Evolutionary conservation across 2,113 vertebrate species (phyloP), one percentile per base, ranked within the genome.

Genomic region (Mormyrus lacerda): DNA sequence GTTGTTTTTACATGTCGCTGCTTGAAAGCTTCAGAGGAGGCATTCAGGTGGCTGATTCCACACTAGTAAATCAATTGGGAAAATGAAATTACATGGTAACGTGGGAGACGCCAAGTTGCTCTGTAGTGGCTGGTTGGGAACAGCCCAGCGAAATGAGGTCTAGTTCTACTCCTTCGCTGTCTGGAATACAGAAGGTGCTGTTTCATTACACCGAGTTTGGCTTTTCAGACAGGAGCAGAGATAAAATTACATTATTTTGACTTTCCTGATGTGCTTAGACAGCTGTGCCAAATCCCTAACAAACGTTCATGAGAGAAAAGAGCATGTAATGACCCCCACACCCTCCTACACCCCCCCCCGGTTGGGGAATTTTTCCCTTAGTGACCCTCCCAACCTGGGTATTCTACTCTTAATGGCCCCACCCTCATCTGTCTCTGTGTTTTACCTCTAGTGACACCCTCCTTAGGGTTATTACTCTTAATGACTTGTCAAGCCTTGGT

Each of bases 221-320:
- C 8, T 24, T 47, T 47, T 84, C 24, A 47, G 39, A 47, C 82
- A 84, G 82, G 5, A 79, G 73, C 73, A 79, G 73, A n/a, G 42
- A 45, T 84, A 84, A 84, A 84, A 84, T 84, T 82, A 82, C 76
- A 82, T 82, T 84, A 84, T 84, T 84, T 45, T 84, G 39, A 84
- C 82, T 84, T 84, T 84, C 39, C 19, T 84, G 82, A 84, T 47
- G 82, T 84, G 82, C 82, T 84, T 84, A 84, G 7, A 84, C 82
- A 84, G 44, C 82, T 84, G 82, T 84, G 44, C 44, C 47, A 84
- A 84, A 45, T 84, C 42, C 44, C 42, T 4, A 84, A 45, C 21
- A 24, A 84, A 84, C 82, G 82, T 84, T 47, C 42, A 84, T 84
- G 82, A 84, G 19, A 84, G 44, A 84, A 47, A 84, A 47, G 42